These are phyloP conservation scores for Branchellion lobata DNA, from an alignment of 2,888 invertebrate genomes.

Conservation along the genomic window DNA sequence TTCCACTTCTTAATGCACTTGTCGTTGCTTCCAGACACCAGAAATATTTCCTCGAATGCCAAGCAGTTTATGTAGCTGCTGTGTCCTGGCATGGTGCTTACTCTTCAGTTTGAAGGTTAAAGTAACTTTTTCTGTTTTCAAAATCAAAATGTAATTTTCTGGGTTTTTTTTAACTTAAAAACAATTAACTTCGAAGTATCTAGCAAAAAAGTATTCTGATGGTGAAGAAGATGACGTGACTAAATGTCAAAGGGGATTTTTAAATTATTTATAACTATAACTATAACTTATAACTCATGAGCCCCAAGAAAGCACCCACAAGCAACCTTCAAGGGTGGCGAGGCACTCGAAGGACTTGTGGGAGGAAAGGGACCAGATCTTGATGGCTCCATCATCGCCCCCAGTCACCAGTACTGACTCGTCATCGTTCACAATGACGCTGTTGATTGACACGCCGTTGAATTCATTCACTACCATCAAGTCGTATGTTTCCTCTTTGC, in stretches of 20 bases:
- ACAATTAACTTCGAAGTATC: background rate
- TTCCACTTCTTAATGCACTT: slow-evolving; percentile 65
- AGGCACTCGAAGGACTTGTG: slow-evolving; percentile 62
- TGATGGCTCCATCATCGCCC: slow-evolving; percentile 64
- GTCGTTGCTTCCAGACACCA: slow-evolving; percentile 65
- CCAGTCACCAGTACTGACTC: slow-evolving; percentile 64
- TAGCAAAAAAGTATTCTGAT: too few species aligned
- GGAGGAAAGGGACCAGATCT: slow-evolving; percentile 64
- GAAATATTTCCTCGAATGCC: slow-evolving; percentile 63
- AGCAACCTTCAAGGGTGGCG: slow-evolving; percentile 58
- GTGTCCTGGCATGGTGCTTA: slow-evolving; percentile 59
- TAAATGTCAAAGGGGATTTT: too few species aligned
- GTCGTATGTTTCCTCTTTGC: slow-evolving; percentile 47
- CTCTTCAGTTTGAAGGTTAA: background rate
- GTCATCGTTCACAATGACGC: slow-evolving; percentile 65
- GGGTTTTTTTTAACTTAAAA: background rate
- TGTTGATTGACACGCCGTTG: slow-evolving; percentile 62
- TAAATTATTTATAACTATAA: too few species aligned
- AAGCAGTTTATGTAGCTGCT: slow-evolving; percentile 64
- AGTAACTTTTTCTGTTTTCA: slow-evolving; percentile 55
- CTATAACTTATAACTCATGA: too few species aligned
- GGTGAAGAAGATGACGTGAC: too few species aligned
- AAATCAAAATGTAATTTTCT: background rate
- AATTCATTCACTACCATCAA: slow-evolving; percentile 50
- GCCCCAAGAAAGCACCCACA: background rate